phyloP scores from a whole-genome alignment of 2,888 invertebrate genomes.

The Exephanes ischioxanthus region DNA sequence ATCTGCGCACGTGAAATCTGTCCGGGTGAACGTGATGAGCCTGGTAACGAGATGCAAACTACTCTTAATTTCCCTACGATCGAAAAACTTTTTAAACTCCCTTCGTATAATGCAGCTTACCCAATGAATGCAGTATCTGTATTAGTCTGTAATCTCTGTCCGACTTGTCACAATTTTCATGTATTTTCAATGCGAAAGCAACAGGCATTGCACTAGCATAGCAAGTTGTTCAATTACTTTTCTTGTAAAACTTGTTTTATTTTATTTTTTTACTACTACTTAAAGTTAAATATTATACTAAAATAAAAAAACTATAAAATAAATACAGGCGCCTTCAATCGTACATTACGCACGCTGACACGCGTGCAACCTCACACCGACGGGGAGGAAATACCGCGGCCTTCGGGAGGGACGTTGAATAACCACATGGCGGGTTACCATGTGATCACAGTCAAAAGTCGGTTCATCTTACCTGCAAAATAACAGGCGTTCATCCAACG shows the following conservation, averaged over 20 bases:
- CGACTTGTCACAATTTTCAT: constrained; percentile 2
- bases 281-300: background rate
- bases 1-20: constrained; percentile 90
- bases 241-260: background rate
- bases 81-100: constrained; percentile 50
- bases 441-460: too few species aligned
- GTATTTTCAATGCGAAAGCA: background rate
- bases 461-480: too few species aligned
- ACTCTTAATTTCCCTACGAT: constrained; percentile 51
- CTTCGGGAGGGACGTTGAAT: too few species aligned
- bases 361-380: too few species aligned
- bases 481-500: too few species aligned
- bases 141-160: background rate
- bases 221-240: background rate
- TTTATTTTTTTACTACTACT: constrained; percentile 1
- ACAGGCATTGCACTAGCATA: constrained; percentile 78
- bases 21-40: constrained; percentile 90
- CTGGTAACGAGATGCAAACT: constrained; percentile 84
- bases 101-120: background rate
- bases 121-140: background rate
- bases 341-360: too few species aligned
- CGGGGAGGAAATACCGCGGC: too few species aligned
- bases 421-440: too few species aligned
- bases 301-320: too few species aligned
- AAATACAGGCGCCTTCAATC: too few species aligned